Conservation (phyloP, 2,888 invertebrate species). For the Biston betularia region DNA sequence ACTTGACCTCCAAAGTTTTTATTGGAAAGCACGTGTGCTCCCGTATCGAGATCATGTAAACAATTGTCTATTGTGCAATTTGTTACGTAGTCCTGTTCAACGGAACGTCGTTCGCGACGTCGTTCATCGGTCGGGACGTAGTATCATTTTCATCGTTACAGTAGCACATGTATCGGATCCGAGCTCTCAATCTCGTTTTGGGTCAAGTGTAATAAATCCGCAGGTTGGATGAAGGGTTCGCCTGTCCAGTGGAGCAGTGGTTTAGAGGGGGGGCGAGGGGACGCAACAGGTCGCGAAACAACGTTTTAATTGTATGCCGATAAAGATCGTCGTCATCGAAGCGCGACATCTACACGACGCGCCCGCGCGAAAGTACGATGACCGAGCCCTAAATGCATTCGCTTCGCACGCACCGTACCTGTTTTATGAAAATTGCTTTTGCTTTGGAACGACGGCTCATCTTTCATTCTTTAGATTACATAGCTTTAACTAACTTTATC, state of each 20-base stretch:
- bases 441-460: constrained; percentile 41
- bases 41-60: constrained; percentile 76
- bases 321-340: constrained; percentile 80
- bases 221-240: constrained; percentile 58
- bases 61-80: constrained; percentile 54
- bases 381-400: constrained; percentile 75
- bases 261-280: constrained; percentile 60
- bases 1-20: constrained; percentile 86
- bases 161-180: constrained; percentile 16
- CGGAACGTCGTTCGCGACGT: background rate
- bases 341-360: constrained; percentile 71
- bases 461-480: constrained; percentile 14
- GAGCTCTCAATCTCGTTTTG: constrained; percentile 48
- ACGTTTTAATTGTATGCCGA: constrained; percentile 81
- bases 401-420: constrained; percentile 49
- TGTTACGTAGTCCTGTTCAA: constrained; percentile 6
- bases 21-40: constrained; percentile 80
- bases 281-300: constrained; percentile 85
- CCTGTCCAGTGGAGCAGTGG: constrained; percentile 58
- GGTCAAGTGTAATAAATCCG: constrained; percentile 58
- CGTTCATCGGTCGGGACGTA: constrained; percentile 13
- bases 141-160: constrained; percentile 18
- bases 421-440: constrained; percentile 40
- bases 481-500: constrained; percentile 9
- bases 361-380: constrained; percentile 68